Base-by-base conservation (phyloP, 2,113 vertebrate species). In the Ranitomeya imitator region DNA sequence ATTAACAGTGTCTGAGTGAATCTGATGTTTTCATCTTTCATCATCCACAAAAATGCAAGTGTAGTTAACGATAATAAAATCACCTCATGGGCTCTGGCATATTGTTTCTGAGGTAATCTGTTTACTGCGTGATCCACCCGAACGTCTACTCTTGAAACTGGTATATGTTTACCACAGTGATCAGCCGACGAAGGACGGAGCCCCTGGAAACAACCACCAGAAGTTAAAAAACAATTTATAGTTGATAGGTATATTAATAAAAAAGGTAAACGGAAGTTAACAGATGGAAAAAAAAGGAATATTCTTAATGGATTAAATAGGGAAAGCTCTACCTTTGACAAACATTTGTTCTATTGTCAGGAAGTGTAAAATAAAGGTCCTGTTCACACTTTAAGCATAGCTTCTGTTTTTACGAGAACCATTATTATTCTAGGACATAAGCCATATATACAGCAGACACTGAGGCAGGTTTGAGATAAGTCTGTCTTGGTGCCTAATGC, bases 161-260 rank as follows among this genome's bases (percentile, higher is more conserved):
- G 84, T 2, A 78, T 91, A 88, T 90, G 90, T 86, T 88, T 85
- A 55, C 37, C 3, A 88, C 91, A 79, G 0, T 69, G 89, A 45
- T 98, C 97, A 79, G 95, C 95, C 85, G 97, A 97, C 52, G 93
- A 96, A 1, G 96, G 96, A 65, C 96, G 94, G 89, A 99, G 91
- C 83, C 98, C 97, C 97, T 98, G 57, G 59, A 76, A 11, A 37
- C 9, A 19, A 54, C 26, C 21, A 59, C 69, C 37, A 19, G 3
- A 1, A 74, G 8, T 5, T 51, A 19, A 74, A 45, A 45, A 52
- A 76, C 45, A 11, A 21, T 65, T 3, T 21, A 45, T 19, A 13
- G 6, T 18, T 3, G 31, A 10, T 8, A 73, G 45, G 37, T 76
- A 7, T 19, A 37, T 26, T 3, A 69, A 69, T 65, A 65, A n/a